Evolutionary conservation across 1,140 invertebrate genomes (phyloP), one percentile per base, ranked within the genome.

Genomic region (Maconellicoccus hirsutus): DNA sequence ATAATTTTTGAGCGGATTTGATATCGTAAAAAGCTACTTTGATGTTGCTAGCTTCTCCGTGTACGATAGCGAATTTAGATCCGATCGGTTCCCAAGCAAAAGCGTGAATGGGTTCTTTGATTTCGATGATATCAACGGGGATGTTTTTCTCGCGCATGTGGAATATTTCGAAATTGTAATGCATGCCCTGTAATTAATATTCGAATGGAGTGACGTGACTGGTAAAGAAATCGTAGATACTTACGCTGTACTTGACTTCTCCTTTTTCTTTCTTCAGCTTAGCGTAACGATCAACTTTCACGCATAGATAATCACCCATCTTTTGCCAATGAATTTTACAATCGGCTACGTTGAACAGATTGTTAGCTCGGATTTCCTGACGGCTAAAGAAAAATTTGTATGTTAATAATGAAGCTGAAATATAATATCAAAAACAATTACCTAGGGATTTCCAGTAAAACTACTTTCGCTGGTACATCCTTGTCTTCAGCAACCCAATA

Each of bases 291-390:
- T 98, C 96, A 0, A 98, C 96, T 84, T 98, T 98, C 0, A 98
- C 96, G 78, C 96, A 98, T 16, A 98, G 82, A 79, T 96, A 98
- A 78, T 98, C 94, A 7, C 97, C 98, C 71, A 88, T 93, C 79
- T 98, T 98, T 81, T 99, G 97, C 98, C 98, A 99, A 79, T 96
- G 94, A 78, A 99, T 94, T 77, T 96, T 96, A 81, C 96, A 98
- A 76, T 98, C 95, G 10, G 95, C 93, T 0, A 99, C 97, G 75
- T 93, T 98, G 83, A 99, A 99, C 27, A 99, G 82, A 80, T 98
- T 98, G 77, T 98, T 97, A 69, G 94, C 92, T 76, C 96, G 87
- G n/a, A 91, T 87, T 83, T 98, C 96, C 73, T 86, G 88, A 59
- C 93, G 89, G 70, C 84, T 86, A 63, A 82, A 85, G n/a, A n/a